These are phyloP conservation scores for Acomys russatus DNA, from an alignment of 2,797 vertebrate genomes.

Conservation along the genomic window DNA sequence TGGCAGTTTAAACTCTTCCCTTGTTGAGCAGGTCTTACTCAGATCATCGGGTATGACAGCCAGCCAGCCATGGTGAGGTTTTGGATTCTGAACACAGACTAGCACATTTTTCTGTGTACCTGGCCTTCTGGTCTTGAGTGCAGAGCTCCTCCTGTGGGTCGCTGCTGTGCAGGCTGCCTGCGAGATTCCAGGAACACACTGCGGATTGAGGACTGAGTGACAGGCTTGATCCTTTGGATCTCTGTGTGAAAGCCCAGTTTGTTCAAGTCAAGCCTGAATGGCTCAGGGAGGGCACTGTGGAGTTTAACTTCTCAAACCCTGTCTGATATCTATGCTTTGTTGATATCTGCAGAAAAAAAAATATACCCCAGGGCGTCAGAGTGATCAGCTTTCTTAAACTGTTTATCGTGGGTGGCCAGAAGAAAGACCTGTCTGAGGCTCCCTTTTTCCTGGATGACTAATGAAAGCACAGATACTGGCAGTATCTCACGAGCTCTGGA, in stretches of 20 bases:
- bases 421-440: background rate
- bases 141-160: background rate
- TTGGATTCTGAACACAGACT: slow-evolving; percentile 31
- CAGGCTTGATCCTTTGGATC: slow-evolving; percentile 54
- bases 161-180: slow-evolving; percentile 14
- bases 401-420: slow-evolving; percentile 33
- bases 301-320: slow-evolving; percentile 23
- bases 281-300: slow-evolving; percentile 11
- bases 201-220: slow-evolving; percentile 46
- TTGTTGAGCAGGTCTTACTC: background rate
- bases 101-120: slow-evolving; percentile 1
- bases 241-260: slow-evolving; percentile 56
- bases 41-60: background rate
- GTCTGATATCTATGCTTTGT: slow-evolving; percentile 8
- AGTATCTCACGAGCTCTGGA: background rate
- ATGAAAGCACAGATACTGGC: background rate
- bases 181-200: background rate
- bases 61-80: background rate
- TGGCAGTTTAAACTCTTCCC: background rate
- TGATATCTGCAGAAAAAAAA: slow-evolving; percentile 38
- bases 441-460: slow-evolving; percentile 28
- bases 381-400: slow-evolving; percentile 21
- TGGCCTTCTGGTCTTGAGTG: background rate
- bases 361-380: background rate
- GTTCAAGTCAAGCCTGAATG: slow-evolving; percentile 56